phyloP scores from a whole-genome alignment of 2,113 vertebrate genomes.

The Tichodroma muraria region DNA sequence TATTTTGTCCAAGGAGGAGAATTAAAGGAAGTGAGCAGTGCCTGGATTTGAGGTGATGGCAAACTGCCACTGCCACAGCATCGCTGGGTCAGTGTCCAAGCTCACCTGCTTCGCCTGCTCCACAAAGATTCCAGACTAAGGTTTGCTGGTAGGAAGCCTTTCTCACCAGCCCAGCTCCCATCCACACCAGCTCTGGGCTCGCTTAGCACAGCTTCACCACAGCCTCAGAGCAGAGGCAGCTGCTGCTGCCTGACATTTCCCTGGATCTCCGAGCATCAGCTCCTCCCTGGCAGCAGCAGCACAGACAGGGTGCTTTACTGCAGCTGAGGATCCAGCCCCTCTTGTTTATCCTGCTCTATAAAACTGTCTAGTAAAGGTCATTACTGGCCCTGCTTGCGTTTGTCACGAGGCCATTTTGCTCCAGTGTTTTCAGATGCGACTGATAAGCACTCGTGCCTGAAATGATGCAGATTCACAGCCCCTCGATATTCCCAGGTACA shows the following conservation, averaged over 20 bases:
- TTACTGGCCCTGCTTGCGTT: background rate
- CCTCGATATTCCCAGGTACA: background rate
- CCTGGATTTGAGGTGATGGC: background rate
- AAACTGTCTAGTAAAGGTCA: background rate
- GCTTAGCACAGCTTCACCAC: background rate
- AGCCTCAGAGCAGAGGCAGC: background rate
- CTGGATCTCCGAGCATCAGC: background rate
- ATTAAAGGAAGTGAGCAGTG: background rate
- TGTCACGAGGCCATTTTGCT: background rate
- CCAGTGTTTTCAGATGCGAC: background rate
- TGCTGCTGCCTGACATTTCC: background rate
- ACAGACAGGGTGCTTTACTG: background rate
- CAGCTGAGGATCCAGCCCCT: background rate
- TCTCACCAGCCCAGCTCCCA: background rate
- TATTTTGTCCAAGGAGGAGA: background rate
- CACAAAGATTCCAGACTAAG: background rate
- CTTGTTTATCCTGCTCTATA: constrained; percentile 18
- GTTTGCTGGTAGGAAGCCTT: background rate
- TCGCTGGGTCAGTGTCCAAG: background rate
- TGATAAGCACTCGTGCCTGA: background rate
- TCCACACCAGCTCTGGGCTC: fast-evolving
- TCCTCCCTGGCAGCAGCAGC: background rate
- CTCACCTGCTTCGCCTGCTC: background rate
- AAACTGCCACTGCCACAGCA: background rate
- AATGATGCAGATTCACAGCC: background rate